Percentiles rank a stretch among this genome's conserved stretches.
phyloP scores from a whole-genome alignment of 1,140 invertebrate genomes.

The Akabosia matsudoensis region DNA sequence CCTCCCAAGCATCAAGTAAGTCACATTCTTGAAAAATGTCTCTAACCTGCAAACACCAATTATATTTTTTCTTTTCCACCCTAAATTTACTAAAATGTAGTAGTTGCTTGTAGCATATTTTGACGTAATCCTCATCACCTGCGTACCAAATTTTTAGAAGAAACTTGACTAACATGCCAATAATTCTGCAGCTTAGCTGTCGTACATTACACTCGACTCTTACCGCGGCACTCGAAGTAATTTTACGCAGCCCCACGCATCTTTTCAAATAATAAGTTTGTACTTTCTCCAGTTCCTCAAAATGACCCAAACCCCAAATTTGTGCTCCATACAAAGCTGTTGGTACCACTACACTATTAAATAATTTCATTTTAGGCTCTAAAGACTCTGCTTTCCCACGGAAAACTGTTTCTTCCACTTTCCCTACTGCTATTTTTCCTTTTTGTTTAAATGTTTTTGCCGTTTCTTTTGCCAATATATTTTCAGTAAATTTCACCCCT shows the following conservation, averaged over 20 bases:
- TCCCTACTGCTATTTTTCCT: background rate
- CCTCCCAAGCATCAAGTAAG: background rate
- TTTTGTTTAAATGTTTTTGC: conserved; percentile 5
- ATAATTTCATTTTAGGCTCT: background rate
- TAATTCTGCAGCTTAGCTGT: background rate
- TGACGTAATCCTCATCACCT: background rate
- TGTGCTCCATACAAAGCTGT: conserved; percentile 2
- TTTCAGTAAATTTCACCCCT: background rate
- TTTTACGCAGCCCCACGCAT: background rate
- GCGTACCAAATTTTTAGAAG: background rate
- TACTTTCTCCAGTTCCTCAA: background rate
- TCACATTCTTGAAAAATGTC: background rate
- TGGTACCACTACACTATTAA: background rate
- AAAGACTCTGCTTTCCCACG: background rate
- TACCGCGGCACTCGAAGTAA: background rate
- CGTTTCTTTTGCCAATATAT: background rate
- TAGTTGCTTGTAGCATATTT: background rate
- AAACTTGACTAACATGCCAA: background rate
- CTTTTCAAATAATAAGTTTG: conserved; percentile 1
- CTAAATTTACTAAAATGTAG: background rate
- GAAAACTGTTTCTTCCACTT: background rate
- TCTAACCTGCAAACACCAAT: background rate
- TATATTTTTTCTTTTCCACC: background rate
- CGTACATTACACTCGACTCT: background rate
- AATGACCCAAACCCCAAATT: background rate